These are phyloP conservation scores for Chironex yamaguchii DNA, from an alignment of 30 jellyfish, hydroid and myxozoan species.

Conservation along the genomic window DNA sequence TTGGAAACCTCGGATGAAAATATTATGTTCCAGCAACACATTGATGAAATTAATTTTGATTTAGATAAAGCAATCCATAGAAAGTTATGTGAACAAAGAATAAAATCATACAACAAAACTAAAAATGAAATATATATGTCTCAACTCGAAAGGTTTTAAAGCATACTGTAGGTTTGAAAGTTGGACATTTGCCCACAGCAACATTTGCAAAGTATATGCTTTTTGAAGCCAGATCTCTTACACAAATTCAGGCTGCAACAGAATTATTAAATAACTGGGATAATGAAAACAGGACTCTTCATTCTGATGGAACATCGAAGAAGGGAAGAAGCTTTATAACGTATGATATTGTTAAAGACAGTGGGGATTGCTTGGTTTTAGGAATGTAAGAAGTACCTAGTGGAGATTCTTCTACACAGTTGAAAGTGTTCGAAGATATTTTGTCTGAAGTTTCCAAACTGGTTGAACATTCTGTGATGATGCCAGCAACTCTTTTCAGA, in stretches of 20 bases:
- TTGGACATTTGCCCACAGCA: too few species aligned
- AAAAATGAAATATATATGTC: too few species aligned
- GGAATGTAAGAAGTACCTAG: slow-evolving; percentile 19
- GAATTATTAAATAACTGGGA: not conserved
- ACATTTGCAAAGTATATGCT: not conserved
- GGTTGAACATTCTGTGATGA: not conserved
- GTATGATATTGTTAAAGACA: slow-evolving; percentile 38
- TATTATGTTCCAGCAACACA: too few species aligned
- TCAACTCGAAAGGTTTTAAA: too few species aligned
- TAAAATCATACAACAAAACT: too few species aligned
- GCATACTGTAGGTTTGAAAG: too few species aligned
- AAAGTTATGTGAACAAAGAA: too few species aligned
- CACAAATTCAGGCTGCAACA: not conserved
- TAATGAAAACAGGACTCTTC: not conserved
- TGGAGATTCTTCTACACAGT: slow-evolving; percentile 49
- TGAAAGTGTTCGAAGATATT: slow-evolving; percentile 10
- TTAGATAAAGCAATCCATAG: too few species aligned
- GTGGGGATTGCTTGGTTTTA: slow-evolving; percentile 6
- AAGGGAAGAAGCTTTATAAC: slow-evolving; percentile 22
- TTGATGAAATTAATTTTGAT: too few species aligned
- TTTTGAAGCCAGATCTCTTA: not conserved
- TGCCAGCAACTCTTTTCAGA: not conserved
- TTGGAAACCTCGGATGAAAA: too few species aligned
- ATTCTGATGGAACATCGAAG: slow-evolving; percentile 40
- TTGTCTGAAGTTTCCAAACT: not conserved